These are phyloP conservation scores for Buphagus erythrorhynchus DNA, from an alignment of 2,797 vertebrate species.

Conservation along the genomic window DNA sequence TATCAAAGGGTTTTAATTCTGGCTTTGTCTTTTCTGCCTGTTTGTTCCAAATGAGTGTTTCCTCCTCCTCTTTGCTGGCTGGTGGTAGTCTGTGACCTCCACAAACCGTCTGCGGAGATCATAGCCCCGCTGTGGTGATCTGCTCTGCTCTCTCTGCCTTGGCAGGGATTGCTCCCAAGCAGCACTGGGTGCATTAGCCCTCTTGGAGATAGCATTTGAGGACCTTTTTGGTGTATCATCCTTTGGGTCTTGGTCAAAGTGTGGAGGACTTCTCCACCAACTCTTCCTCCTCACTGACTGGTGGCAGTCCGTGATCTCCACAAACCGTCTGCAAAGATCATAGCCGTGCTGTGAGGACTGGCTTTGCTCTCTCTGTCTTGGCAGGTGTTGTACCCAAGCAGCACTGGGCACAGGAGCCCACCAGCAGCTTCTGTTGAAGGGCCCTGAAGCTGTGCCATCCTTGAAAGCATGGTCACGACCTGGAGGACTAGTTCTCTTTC, in stretches of 20 bases:
- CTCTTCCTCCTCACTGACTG: not conserved
- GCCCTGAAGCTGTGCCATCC: not conserved
- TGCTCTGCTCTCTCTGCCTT: not conserved
- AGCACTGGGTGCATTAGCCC: not conserved
- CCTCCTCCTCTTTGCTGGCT: not conserved
- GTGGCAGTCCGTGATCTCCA: not conserved
- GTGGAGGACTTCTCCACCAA: not conserved
- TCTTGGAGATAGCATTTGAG: not conserved
- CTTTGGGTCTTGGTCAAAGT: not conserved
- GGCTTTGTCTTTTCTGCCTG: not conserved
- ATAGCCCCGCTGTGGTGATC: not conserved
- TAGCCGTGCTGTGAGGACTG: not conserved
- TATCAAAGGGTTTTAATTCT: not conserved
- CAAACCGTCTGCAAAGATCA: not conserved
- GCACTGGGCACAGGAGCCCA: not conserved
- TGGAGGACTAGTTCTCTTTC: not conserved
- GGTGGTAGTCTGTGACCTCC: not conserved
- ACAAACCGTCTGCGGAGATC: not conserved
- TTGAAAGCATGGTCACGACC: accelerated
- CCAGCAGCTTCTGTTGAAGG: not conserved
- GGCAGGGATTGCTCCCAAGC: not conserved
- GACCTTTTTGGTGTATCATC: not conserved
- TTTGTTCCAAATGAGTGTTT: not conserved
- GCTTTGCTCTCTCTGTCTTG: not conserved
- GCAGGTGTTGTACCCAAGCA: not conserved